Base-by-base conservation (phyloP, 1,140 invertebrate genomes). In the Pinna nobilis region DNA sequence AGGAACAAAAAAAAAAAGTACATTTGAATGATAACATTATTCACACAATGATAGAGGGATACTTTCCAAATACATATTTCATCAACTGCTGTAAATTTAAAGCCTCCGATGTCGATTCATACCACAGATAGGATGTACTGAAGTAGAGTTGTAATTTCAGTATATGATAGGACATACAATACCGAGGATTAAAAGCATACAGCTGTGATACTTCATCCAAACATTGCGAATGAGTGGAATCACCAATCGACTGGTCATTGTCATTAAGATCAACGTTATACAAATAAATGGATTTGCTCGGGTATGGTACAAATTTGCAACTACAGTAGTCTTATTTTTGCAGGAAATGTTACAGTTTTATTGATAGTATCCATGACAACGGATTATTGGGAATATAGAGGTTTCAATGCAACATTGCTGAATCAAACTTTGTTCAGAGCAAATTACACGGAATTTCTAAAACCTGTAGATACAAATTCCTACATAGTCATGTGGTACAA, bases 311-410 rank as follows among this genome's bases (percentile, higher is more conserved):
- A 71, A 50, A 77, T 83, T 41, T 84, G 80, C 61, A 74, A 81
- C 25, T 82, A 81, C 65, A 81, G 78, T 53, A 80, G 78, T n/a
- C 66, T 84, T 28, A 82, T 84, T 35, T 78, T 82, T 61, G 70
- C 78, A 33, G 77, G 77, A 37, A 84, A 84, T 70, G 76, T 82
- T 2, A 71, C 75, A 13, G 75, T 84, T 13, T 71, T 84, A 41
- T 51, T 81, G 28, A 82, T 82, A 9, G 79, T 84, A 11, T 71
- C 82, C 53, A 73, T 84, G 44, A 51, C 77, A 35, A 84, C 82
- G 1, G 82, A 84, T 70, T 82, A 84, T 64, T 84, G 82, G 82
- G 79, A 81, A 73, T 82, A 84, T 51, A 49, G 79, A 28, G 77
- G 79, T 18, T 84, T 82, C 63, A 71, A 82, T 44, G 53, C 71